Percentiles rank a stretch among this genome's conserved stretches.
Evolutionary conservation across 2,113 vertebrate genomes (phyloP).

Genomic region (Dermatemys mawii): DNA sequence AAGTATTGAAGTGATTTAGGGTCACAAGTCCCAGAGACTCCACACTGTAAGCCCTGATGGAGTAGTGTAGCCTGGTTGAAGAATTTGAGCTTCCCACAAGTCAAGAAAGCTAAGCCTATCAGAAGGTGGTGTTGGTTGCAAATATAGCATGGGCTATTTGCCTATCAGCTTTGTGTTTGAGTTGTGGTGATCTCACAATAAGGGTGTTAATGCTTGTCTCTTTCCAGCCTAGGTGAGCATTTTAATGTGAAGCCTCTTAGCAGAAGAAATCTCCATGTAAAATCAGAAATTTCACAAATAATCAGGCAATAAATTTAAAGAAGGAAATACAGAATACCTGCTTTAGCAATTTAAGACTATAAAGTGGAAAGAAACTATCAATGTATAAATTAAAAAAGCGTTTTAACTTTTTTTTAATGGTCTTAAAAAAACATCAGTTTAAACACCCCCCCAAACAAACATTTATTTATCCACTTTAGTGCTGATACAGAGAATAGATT

Average conservation of each 20-base stretch:
- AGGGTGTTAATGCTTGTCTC: neutral
- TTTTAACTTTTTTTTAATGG: neutral
- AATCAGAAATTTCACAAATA: neutral
- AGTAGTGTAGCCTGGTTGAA: neutral
- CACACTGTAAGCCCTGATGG: neutral
- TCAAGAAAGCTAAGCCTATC: neutral
- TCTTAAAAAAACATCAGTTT: neutral
- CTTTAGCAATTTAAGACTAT: neutral
- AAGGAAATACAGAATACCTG: neutral
- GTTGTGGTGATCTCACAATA: neutral
- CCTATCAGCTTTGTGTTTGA: neutral
- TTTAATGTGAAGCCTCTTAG: neutral
- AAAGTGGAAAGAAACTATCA: neutral
- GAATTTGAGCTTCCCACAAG: neutral
- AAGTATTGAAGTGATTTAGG: neutral
- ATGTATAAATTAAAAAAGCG: neutral
- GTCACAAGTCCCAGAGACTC: neutral
- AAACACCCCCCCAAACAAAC: neutral
- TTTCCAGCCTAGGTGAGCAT: neutral
- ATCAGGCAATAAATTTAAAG: neutral
- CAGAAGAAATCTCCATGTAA: neutral
- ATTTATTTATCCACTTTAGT: neutral
- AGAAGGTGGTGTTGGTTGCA: neutral
- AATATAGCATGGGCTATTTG: neutral
- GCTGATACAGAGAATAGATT: fast-evolving